These are phyloP conservation scores for Papilio polyxenes DNA, from an alignment of 1,140 invertebrate species.

Conservation along the genomic window DNA sequence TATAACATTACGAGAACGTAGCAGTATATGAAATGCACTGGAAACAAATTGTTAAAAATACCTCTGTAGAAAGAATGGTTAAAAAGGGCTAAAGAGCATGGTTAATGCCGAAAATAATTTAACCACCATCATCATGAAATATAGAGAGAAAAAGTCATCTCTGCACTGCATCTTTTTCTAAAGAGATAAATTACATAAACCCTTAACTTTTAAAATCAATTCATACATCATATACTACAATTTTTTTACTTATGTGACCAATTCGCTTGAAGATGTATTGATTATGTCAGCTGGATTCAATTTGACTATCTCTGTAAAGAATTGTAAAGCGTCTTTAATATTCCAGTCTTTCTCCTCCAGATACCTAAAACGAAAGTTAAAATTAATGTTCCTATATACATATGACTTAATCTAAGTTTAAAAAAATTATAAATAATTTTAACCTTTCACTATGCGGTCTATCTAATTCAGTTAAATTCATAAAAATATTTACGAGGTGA, in stretches of 20 bases:
- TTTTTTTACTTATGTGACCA: background rate
- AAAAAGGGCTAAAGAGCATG: background rate
- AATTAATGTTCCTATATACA: background rate
- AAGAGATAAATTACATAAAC: background rate
- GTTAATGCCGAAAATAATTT: too few species aligned
- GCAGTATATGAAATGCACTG: background rate
- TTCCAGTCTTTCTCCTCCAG: conserved; percentile 66
- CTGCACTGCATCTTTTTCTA: too few species aligned
- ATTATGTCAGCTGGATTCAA: conserved; percentile 37
- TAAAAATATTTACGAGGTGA: conserved; percentile 61
- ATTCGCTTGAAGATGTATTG: background rate
- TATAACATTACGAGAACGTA: background rate
- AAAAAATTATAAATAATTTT: conserved; percentile 15
- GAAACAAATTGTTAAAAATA: background rate
- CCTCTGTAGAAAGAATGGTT: background rate
- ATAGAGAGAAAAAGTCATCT: too few species aligned
- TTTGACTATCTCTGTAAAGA: conserved; percentile 54
- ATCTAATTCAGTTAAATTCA: conserved; percentile 61
- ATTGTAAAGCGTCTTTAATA: conserved; percentile 60
- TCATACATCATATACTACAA: background rate
- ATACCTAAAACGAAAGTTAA: conserved; percentile 55
- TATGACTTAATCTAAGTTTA: background rate
- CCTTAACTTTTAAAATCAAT: background rate
- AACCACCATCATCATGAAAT: too few species aligned
- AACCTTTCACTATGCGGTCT: conserved; percentile 56